Evolutionary conservation across 2,888 invertebrate species (phyloP), one percentile per base, ranked within the genome.

Genomic region (Eupithecia inturbata): DNA sequence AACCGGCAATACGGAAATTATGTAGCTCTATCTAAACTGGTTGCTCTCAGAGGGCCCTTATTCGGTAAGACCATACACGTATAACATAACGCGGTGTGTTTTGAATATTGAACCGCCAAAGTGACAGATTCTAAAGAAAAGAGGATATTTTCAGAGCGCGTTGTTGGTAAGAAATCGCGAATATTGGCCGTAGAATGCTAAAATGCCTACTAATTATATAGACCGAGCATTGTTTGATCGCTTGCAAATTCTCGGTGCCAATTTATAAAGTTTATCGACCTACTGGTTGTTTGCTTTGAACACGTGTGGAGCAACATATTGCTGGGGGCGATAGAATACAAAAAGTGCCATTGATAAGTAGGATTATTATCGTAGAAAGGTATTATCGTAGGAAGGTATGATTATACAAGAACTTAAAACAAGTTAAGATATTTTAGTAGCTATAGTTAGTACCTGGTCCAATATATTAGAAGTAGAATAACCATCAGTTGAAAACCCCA

Each of bases 211-310:
- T 76, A 77, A 80, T 77, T 76, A 74, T 72, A 70, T 73, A 49
- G 70, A 67, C 33, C 33, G 63, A 36, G 73, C 62, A 76, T 78
- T 76, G 75, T 77, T 79, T 76, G 71, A 77, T 73, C 73, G 76
- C 77, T 72, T 81, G 80, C 80, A 79, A 77, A 78, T 80, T 76
- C 77, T 68, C 22, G 57, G 73, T 76, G 73, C 64, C 70, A 70
- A 79, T 78, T 73, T 75, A 67, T 75, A 76, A 74, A 71, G 81
- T 79, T 81, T 75, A 74, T 79, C 76, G 78, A 82, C 79, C 79
- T 66, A 66, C 26, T 28, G 22, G 67, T 36, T 78, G 77, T 78
- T 78, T 72, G 78, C 68, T 70, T 73, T 72, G 64, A 70, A 78
- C 81, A 81, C 78, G 78, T 81, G 79, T 76, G 66, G 66, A 57